phyloP scores from a whole-genome alignment of 2,888 invertebrate genomes.

The Eupeodes luniger region DNA sequence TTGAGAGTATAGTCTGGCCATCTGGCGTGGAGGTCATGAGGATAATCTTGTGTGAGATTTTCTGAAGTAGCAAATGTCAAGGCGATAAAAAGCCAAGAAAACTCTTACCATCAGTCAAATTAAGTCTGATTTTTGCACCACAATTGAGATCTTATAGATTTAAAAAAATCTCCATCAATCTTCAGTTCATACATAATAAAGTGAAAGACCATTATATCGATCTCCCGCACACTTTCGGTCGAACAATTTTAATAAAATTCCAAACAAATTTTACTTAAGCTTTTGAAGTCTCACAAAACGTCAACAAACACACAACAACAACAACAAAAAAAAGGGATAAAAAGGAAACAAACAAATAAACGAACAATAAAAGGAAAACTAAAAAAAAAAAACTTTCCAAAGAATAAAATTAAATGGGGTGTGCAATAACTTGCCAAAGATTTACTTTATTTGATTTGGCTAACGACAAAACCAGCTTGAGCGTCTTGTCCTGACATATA shows the following conservation, averaged over 20 bases:
- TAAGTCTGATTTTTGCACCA: too few species aligned
- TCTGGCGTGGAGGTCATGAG: too few species aligned
- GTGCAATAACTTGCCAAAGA: conserved; percentile 64
- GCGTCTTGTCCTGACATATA: conserved; percentile 24
- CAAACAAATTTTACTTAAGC: conserved; percentile 27
- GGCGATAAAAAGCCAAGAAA: too few species aligned
- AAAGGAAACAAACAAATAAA: not conserved
- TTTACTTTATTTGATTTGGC: conserved; percentile 61
- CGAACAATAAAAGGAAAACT: not conserved
- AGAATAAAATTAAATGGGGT: conserved; percentile 59
- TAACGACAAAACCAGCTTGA: conserved; percentile 48
- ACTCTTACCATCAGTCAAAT: too few species aligned
- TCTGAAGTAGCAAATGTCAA: too few species aligned
- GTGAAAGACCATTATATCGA: conserved; percentile 29
- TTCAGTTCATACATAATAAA: conserved; percentile 7
- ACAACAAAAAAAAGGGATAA: not conserved
- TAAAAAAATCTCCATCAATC: not conserved
- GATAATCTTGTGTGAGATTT: too few species aligned
- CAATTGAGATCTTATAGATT: not conserved
- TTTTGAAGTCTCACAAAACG: not conserved
- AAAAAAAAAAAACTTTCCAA: not conserved
- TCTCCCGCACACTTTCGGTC: not conserved
- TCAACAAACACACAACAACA: too few species aligned
- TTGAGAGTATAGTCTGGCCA: too few species aligned
- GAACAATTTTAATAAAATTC: conserved; percentile 23